Percentiles rank a stretch among this genome's conserved stretches.
phyloP scores from a whole-genome alignment of 2,888 invertebrate genomes.

The Teleiodes luculella region DNA sequence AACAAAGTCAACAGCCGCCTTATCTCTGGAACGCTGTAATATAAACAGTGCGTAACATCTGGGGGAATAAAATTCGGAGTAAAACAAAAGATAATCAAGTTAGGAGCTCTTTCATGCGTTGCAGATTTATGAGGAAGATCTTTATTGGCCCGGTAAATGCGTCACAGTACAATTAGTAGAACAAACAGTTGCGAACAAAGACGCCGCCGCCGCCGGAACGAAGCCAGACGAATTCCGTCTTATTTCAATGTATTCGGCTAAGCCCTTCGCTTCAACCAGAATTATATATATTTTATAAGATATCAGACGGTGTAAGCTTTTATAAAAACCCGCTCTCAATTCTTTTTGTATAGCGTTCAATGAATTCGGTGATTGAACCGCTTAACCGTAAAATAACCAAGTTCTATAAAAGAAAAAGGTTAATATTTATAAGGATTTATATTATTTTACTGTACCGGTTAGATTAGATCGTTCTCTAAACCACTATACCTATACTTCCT shows the following conservation, averaged over 20 bases:
- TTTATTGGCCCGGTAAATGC: slow-evolving; percentile 46
- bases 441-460: too few relatives aligned
- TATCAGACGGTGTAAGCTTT: neutral
- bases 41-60: neutral
- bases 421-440: too few relatives aligned
- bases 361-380: too few relatives aligned
- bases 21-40: neutral
- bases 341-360: too few relatives aligned
- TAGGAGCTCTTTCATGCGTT: slow-evolving; percentile 39
- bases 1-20: neutral
- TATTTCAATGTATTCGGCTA: slow-evolving; percentile 40
- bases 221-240: slow-evolving; percentile 26
- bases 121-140: slow-evolving; percentile 44
- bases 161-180: slow-evolving; percentile 44
- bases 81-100: slow-evolving; percentile 37
- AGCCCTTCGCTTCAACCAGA: slow-evolving; percentile 17
- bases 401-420: too few relatives aligned
- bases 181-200: slow-evolving; percentile 47
- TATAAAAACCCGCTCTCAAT: neutral
- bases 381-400: too few relatives aligned
- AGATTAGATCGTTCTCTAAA: too few relatives aligned
- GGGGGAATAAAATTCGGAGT: slow-evolving; percentile 2
- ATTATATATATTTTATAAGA: neutral
- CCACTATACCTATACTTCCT: too few relatives aligned
- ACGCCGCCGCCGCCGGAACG: slow-evolving; percentile 22